Evolutionary conservation across 2,888 invertebrate species (phyloP).

Genomic region (Meiosimyza decipiens): DNA sequence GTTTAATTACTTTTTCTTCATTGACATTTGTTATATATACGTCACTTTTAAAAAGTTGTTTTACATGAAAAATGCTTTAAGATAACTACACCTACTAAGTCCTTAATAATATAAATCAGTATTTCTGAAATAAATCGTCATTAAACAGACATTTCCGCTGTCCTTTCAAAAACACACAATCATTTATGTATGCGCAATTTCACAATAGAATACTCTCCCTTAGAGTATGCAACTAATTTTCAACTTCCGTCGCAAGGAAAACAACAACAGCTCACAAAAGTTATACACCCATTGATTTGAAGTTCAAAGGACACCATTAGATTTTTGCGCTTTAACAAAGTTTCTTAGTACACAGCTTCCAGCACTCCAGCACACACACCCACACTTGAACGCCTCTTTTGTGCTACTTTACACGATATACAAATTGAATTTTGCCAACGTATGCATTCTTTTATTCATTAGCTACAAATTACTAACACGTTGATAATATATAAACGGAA

Average conservation of each 20-base stretch:
- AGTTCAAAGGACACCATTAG: slow-evolving; percentile 10
- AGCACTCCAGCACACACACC: background rate
- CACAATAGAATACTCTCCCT: background rate
- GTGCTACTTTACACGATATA: background rate
- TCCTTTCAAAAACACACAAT: background rate
- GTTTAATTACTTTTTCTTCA: too few species aligned
- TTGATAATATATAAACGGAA: slow-evolving; percentile 48
- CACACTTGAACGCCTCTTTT: background rate
- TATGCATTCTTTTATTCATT: slow-evolving; percentile 29
- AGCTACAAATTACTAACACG: slow-evolving; percentile 29
- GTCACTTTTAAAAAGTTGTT: too few species aligned
- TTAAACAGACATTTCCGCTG: background rate
- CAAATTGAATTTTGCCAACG: slow-evolving; percentile 26
- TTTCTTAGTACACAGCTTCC: background rate
- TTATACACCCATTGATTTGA: background rate
- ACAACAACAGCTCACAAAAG: background rate
- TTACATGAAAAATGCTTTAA: too few species aligned
- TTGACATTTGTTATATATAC: too few species aligned
- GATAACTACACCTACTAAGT: too few species aligned
- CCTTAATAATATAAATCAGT: too few species aligned
- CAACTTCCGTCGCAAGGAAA: background rate
- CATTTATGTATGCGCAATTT: background rate
- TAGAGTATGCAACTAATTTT: background rate
- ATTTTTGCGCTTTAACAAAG: background rate
- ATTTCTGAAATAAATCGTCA: background rate